Evolutionary conservation across 1,140 invertebrate genomes (phyloP), one percentile per base, ranked within the genome.

Genomic region (Drosophila grimshawi): DNA sequence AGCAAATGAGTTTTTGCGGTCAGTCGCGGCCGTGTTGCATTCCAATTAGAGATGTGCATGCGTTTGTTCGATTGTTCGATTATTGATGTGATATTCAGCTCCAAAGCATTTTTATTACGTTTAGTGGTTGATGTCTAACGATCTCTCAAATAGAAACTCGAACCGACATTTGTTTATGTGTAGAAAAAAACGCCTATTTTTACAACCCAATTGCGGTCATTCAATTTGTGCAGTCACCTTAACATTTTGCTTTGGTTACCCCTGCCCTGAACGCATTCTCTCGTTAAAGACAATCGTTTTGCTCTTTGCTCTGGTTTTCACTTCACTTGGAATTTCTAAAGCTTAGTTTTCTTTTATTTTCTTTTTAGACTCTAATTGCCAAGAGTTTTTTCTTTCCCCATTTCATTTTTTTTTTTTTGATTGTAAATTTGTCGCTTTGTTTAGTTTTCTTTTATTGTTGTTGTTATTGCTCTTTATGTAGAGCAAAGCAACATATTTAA

Each of bases 221-320:
- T 55, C 56, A 55, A 68, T 67, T 72, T 72, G 69, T 72, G 43
- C 63, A 60, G 63, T 66, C 70, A 61, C 56, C 70, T 67, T 53
- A 72, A 57, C 46, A 33, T 67, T 72, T 72, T 43, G 46, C 46
- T 43, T 37, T 39, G 29, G 30, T 7, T 30, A 5, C 11, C 3
- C 29, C 19, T 33, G 3, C 4, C 11, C 5, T 19, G 19, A 19
- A 0, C 29, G 19, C 7, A 11, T 19, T 43, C 45, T 57, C 11
- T 57, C 43, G 37, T 56, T 55, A 39, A 35, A 53, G 10, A 10
- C 66, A 69, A 71, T 45, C 49, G 62, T 35, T 56, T 60, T 66
- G 56, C 48, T 59, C 64, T 74, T 35, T 74, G 71, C 71, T 74
- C 71, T 74, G 59, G 51, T 85, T 85, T 78, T 81, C 73, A 73